A percentile compares a stretch with the other conserved stretches of the same genome.
Evolutionary conservation across 2,888 invertebrate species (phyloP).

Genomic region (Agrotis clavis): DNA sequence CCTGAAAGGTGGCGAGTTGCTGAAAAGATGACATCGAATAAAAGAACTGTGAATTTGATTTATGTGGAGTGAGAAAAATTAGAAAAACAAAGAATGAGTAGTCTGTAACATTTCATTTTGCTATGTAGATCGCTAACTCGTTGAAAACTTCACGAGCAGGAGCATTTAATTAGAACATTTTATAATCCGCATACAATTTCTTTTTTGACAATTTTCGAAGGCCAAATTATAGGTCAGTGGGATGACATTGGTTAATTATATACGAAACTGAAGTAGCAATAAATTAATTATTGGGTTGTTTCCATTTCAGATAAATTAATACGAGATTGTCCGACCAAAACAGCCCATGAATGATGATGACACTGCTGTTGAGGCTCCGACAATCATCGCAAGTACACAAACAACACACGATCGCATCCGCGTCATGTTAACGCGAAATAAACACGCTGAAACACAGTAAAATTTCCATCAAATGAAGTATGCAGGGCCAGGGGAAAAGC

Average conservation of each 20-base stretch:
- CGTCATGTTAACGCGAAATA: constrained; percentile 31
- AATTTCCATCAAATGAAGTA: constrained; percentile 45
- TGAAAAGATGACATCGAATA: constrained; percentile 21
- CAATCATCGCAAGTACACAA: constrained; percentile 40
- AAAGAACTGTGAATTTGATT: constrained; percentile 25
- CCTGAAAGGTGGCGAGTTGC: constrained; percentile 7
- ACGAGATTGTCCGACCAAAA: constrained; percentile 1
- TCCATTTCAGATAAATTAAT: constrained; percentile 29
- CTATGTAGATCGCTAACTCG: neutral
- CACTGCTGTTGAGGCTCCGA: constrained; percentile 13
- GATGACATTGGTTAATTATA: neutral
- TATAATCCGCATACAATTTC: neutral
- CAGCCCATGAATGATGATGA: constrained; percentile 38
- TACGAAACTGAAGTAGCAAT: neutral
- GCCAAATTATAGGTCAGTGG: neutral
- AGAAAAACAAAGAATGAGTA: constrained; percentile 8
- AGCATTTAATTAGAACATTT: neutral
- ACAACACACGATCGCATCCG: constrained; percentile 26
- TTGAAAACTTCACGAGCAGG: neutral
- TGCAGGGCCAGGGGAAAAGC: constrained; percentile 37
- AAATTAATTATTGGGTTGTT: neutral
- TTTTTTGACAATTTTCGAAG: neutral
- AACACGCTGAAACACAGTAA: constrained; percentile 28
- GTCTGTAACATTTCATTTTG: constrained; percentile 10
- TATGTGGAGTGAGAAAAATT: neutral